Evolutionary conservation across 2,797 vertebrate genomes (phyloP), one percentile per base, ranked within the genome.

Genomic region (Enteromius viviparus): DNA sequence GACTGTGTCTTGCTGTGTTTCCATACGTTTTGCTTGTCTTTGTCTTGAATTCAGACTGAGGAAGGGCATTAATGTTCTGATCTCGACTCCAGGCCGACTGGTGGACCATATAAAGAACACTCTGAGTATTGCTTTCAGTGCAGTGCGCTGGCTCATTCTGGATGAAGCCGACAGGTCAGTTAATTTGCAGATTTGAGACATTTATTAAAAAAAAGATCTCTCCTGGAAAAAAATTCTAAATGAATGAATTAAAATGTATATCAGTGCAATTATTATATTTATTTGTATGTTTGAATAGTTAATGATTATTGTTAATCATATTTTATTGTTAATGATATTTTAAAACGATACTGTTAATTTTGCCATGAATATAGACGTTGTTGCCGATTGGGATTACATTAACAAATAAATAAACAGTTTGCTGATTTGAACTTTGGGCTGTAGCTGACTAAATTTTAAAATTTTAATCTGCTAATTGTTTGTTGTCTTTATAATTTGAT

Each of bases 21-120:
- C 2, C n/a, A 17, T 62, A 17, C n/a, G 14, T 17, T 58, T 37
- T 65, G 9, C 64, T 51, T 70, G 23, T 47, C 26, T 83, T 34
- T 12, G 37, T 51, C 15, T 85, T 84, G 80, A 78, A 51, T 89
- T 85, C 90, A 99, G 98, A 65, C 89, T 99, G 40, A 95, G 98
- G 64, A 99, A 97, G 90, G 98, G 98, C 55, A 98, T 99, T 87
- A 99, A 99, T 87, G 95, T 99, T 87, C 94, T 99, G 70, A 94
- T 99, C 32, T 94, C 96, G 0, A 99, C 98, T 15, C 98, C 98
- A 0, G 98, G 98, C 0, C 96, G 97, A 11, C 94, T 99, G 88
- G 96, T 98, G 71, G 98, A 99, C 91, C 98, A 99, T 84, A 97
- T 99, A 91, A 94, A 92, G 72, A 92, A 97, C 92, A 99, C 98